A percentile compares a stretch with the other conserved stretches of the same genome.
Evolutionary conservation across 2,888 invertebrate species (phyloP).

Genomic region (Marasmarcha lunaedactyla): DNA sequence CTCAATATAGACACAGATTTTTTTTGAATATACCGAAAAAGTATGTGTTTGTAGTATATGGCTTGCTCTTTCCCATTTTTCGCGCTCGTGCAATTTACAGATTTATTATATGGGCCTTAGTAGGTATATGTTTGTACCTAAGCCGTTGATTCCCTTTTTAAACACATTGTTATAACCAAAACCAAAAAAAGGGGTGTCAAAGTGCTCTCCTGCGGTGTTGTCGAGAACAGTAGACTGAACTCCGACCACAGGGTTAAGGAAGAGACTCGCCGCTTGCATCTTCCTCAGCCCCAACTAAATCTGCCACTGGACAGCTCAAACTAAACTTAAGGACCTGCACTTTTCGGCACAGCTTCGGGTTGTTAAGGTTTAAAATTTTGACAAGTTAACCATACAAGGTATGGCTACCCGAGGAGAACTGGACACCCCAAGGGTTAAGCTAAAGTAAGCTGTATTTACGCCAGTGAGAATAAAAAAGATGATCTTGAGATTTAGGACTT

Average conservation of each 20-base stretch:
- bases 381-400: constrained; percentile 8
- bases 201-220: constrained; percentile 42
- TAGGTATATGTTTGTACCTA: too few relatives aligned
- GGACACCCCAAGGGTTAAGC: constrained; percentile 29
- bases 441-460: constrained; percentile 8
- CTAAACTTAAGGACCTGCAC: constrained; percentile 26
- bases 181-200: constrained; percentile 46
- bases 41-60: too few relatives aligned
- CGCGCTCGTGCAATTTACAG: too few relatives aligned
- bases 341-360: constrained; percentile 7
- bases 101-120: too few relatives aligned
- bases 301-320: constrained; percentile 24
- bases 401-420: constrained; percentile 47
- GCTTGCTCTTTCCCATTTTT: too few relatives aligned
- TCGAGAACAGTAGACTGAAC: constrained; percentile 56
- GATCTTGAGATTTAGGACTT: constrained; percentile 25
- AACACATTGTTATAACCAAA: too few relatives aligned
- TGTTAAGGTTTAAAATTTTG: too few relatives aligned
- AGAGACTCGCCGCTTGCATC: constrained; percentile 35
- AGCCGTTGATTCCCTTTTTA: too few relatives aligned
- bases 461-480: constrained; percentile 13
- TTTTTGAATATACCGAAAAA: too few relatives aligned
- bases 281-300: constrained; percentile 27
- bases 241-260: constrained; percentile 26
- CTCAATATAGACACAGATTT: too few relatives aligned